Base-by-base conservation (phyloP, 2,888 invertebrate species). In the Lepidocyrtoides sp. region DNA sequence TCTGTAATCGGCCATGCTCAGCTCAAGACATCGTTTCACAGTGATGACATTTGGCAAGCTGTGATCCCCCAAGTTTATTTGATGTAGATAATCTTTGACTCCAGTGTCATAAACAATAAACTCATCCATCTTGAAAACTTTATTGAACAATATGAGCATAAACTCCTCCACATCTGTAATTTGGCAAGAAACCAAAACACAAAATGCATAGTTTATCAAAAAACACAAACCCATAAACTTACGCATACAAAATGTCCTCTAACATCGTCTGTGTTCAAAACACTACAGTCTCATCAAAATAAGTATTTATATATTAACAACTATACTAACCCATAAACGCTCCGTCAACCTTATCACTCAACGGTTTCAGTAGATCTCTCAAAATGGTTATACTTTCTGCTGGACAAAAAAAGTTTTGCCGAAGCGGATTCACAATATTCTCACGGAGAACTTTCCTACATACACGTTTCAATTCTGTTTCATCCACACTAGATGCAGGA, bases 281-380 rank as follows among this genome's bases (percentile, higher is more conserved):
- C 36, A 36, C 3, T 36, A n/a, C n/a, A 36, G 36, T 36, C 36
- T 36, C 36, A 7, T 36, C 36, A 36, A 36, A 36, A 36, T 4
- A 75, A 17, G 44, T 75, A n/a, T 29, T 54, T 7, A 51, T n/a
- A n/a, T n/a, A n/a, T n/a, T n/a, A n/a, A 79, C 7, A n/a, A 23
- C 41, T n/a, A 29, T n/a, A 1, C 91, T 5, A 36, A 92, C 91
- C 93, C 92, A 93, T 92, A 41, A 92, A 93, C 10, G 92, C 93
- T 63, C 93, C 93, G 32, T 93, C 93, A n/a, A 93, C 77, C 85
- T 93, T 92, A 54, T 92, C 79, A 69, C 93, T 93, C 36, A 93
- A 54, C 17, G 89, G 91, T 23, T 90, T 92, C 69, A 93, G 44
- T 4, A 92, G 77, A 72, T 93, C 92, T 63, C 93, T 41, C 4